Base-by-base conservation (phyloP, 1,140 invertebrate genomes). In the Geopemphigus sp. region DNA sequence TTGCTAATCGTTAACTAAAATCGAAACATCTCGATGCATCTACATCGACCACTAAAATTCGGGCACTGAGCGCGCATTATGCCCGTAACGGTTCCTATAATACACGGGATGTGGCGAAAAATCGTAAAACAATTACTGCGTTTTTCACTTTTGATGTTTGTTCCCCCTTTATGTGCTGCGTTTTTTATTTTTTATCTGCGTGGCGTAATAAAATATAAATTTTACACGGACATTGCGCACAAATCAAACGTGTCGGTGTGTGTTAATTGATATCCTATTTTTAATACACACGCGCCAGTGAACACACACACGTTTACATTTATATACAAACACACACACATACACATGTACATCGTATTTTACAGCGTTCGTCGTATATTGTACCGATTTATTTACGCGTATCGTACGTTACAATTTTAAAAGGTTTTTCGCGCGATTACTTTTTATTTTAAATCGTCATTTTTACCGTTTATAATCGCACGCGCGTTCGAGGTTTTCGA, bases 261-360 rank as follows among this genome's bases (percentile, higher is more conserved):
- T 68, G 45, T 68, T n/a, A 68, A 68, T 68, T 68, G 66, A 68
- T 68, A 50, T 68, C 66, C 66, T 68, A 68, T 68, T 68, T 68
- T 68, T 68, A 68, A 50, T 68, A 50, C 22, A 47, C 24, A 15
- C 66, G 47, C n/a, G 64, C 45, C 22, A 22, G 22, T 45, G 32
- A 29, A 15, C 26, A 10, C 61, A 39, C 32, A 39, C n/a, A n/a
- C n/a, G n/a, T n/a, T n/a, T n/a, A n/a, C n/a, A n/a, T n/a, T n/a
- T n/a, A n/a, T n/a, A n/a, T n/a, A n/a, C n/a, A n/a, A n/a, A n/a
- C n/a, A n/a, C 32, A 39, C 32, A 39, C 32, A 39, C 32, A 39
- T 39, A 39, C 32, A 39, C 8, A 39, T 8, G 32, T 39, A 39
- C 32, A 4, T 39, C 63, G 66, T 50, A 50, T 68, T 68, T 68